Evolutionary conservation across 2,888 invertebrate genomes (phyloP), one percentile per base, ranked within the genome.

Genomic region (Silvanus unidentatus): DNA sequence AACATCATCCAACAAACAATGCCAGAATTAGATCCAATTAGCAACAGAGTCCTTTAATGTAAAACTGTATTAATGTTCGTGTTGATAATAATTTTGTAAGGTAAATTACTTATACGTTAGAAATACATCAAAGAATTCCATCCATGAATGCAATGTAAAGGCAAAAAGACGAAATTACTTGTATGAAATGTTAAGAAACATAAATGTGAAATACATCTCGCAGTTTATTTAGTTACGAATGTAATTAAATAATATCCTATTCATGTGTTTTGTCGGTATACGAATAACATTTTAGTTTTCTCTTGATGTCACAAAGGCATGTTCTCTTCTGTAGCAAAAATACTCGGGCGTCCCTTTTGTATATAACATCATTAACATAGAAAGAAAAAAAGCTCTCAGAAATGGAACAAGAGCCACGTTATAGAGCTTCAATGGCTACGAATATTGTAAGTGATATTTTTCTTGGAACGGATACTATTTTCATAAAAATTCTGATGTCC

Each of bases 61-160:
- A 5, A 22, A 22, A 22, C 4, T 22, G 22, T 40, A 40, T 13
- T 22, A 16, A 29, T 6, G 8, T 16, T 14, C 22, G 22, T 4
- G 16, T 12, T 44, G 30, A 30, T 16, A 11, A 38, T 28, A 29
- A 30, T 36, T 36, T 12, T 29, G 35, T 16, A 11, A 30, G 37
- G 32, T 11, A 30, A 39, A 38, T 39, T 39, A 14, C 11, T 29
- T 38, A 39, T 14, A 42, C 16, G 32, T 39, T n/a, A 39, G n/a
- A 29, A 43, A 37, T 30, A 38, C 39, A 43, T 43, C 39, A 43
- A 38, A 43, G 29, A 16, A 42, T n/a, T 34, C 32, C 32, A 32
- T 12, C 3, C 11, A 5, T 22, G 22, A 3, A 22, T 22, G 8
- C 4, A 22, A 8, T 3, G 22, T 22, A 5, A 22, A 8, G 3